phyloP scores from a whole-genome alignment of 2,888 invertebrate genomes.

The Tiliacea aurago region DNA sequence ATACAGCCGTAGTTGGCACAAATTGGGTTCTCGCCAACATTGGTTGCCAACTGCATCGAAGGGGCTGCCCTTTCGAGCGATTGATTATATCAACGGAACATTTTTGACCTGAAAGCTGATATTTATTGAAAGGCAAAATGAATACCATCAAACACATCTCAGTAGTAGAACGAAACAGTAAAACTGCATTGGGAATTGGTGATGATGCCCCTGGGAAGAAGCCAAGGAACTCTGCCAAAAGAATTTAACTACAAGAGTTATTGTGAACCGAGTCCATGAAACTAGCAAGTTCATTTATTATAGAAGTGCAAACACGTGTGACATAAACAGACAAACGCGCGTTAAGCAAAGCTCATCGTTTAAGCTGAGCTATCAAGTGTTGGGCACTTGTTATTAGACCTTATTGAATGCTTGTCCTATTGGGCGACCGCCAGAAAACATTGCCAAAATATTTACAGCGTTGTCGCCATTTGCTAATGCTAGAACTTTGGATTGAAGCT shows the following conservation, averaged over 20 bases:
- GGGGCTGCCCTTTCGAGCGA: slow-evolving; percentile 77
- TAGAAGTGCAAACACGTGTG: slow-evolving; percentile 47
- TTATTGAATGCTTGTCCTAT: slow-evolving; percentile 75
- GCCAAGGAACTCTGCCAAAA: slow-evolving; percentile 77
- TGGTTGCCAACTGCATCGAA: slow-evolving; percentile 81
- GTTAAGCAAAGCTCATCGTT: slow-evolving; percentile 56
- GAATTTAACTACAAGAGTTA: slow-evolving; percentile 72
- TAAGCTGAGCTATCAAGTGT: slow-evolving; percentile 58
- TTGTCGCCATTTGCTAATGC: slow-evolving; percentile 77
- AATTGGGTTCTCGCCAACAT: slow-evolving; percentile 83
- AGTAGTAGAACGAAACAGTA: slow-evolving; percentile 65
- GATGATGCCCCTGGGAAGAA: slow-evolving; percentile 69
- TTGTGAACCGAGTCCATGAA: slow-evolving; percentile 49
- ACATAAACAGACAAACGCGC: slow-evolving; percentile 31
- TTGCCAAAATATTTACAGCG: slow-evolving; percentile 83
- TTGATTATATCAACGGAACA: slow-evolving; percentile 74
- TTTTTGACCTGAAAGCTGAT: slow-evolving; percentile 66
- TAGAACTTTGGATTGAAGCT: slow-evolving; percentile 71
- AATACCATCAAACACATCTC: slow-evolving; percentile 48
- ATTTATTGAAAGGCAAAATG: slow-evolving; percentile 59
- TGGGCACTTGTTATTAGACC: slow-evolving; percentile 65
- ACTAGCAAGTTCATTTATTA: slow-evolving; percentile 55
- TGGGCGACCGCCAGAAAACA: slow-evolving; percentile 82
- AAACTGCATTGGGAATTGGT: slow-evolving; percentile 71
- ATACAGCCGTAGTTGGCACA: slow-evolving; percentile 76